A percentile compares a stretch with the other conserved stretches of the same genome.
Conservation (phyloP, 2,888 invertebrate species). For the Synanthedon vespiformis region DNA sequence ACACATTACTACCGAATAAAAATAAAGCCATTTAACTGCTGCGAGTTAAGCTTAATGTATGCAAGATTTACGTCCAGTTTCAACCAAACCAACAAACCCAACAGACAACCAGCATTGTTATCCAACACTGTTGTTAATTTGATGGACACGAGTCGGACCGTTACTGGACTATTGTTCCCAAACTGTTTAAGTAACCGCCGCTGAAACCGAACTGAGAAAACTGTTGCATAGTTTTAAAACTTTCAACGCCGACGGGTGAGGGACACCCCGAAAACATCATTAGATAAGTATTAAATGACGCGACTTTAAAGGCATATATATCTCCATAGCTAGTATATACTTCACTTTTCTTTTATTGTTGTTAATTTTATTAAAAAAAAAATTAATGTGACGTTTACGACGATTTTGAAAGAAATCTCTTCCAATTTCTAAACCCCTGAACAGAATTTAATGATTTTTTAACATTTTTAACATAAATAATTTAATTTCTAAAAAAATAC, state of each 20-base stretch:
- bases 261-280: neutral
- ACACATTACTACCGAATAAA: too few species aligned
- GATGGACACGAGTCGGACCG: slow-evolving; percentile 60
- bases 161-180: slow-evolving; percentile 37
- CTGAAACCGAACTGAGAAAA: slow-evolving; percentile 24
- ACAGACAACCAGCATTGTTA: slow-evolving; percentile 28
- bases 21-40: neutral
- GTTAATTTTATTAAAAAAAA: too few species aligned
- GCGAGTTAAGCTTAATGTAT: neutral
- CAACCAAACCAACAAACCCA: slow-evolving; percentile 7
- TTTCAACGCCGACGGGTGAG: neutral
- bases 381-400: too few species aligned
- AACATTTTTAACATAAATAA: too few species aligned
- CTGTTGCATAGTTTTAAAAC: slow-evolving; percentile 26
- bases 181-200: slow-evolving; percentile 32
- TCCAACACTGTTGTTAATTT: slow-evolving; percentile 34
- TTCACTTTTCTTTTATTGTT: too few species aligned
- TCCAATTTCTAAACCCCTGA: too few species aligned
- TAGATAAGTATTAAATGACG: too few species aligned
- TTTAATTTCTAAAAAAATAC: too few species aligned
- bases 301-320: too few species aligned
- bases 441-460: too few species aligned
- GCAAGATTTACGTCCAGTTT: neutral
- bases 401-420: too few species aligned
- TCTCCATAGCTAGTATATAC: too few species aligned